These are phyloP conservation scores for Gastracanthus pulcherrimus DNA, from an alignment of 2,888 invertebrate genomes.

Conservation along the genomic window DNA sequence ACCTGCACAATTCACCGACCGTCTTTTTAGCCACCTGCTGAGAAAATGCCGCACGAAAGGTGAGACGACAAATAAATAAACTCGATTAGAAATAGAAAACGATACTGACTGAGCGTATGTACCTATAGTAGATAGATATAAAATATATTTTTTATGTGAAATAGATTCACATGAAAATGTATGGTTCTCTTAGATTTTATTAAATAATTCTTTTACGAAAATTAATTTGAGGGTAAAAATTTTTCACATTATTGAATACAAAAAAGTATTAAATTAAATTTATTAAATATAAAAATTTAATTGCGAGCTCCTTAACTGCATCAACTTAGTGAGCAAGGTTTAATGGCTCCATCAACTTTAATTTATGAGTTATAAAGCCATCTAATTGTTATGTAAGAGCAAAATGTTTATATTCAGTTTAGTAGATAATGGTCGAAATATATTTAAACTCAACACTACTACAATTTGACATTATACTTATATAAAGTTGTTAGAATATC, in stretches of 20 bases:
- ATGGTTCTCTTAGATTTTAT: no score
- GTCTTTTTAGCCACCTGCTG: constrained; percentile 52
- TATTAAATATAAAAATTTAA: constrained; percentile 45
- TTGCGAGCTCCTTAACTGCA: neutral
- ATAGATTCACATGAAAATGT: no score
- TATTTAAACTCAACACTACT: no score
- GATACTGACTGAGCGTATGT: neutral
- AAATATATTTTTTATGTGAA: no score
- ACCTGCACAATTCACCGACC: constrained; percentile 36
- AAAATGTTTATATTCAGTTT: constrained; percentile 1
- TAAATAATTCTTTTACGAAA: no score
- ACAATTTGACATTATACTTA: no score
- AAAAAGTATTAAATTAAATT: no score
- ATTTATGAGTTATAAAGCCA: constrained; percentile 46
- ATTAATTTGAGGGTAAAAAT: no score
- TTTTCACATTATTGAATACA: no score
- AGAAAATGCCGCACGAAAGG: constrained; percentile 45
- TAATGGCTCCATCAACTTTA: constrained; percentile 29
- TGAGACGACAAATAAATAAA: constrained; percentile 48
- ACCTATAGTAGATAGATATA: constrained; percentile 10
- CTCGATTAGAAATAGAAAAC: constrained; percentile 43
- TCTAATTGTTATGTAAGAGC: constrained; percentile 22
- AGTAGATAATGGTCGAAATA: no score
- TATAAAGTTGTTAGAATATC: no score
- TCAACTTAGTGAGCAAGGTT: neutral